These are phyloP conservation scores for Leptarthrus brevirostris DNA, from an alignment of 2,888 invertebrate genomes.

Conservation along the genomic window DNA sequence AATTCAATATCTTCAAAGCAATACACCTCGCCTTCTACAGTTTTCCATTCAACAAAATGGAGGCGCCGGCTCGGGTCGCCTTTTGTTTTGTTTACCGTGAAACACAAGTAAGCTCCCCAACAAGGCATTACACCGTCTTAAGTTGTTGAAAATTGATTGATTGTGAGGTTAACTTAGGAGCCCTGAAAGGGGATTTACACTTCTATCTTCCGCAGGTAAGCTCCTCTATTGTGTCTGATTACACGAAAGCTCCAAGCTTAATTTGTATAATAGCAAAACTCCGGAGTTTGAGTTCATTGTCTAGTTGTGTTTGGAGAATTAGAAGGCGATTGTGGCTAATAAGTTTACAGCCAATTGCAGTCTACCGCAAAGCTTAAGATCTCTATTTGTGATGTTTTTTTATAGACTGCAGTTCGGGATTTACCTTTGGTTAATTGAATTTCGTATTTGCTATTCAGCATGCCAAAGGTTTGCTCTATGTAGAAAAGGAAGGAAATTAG, in stretches of 20 bases:
- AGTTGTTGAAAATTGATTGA: constrained; percentile 53
- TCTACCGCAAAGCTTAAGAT: too few species aligned
- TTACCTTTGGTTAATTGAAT: too few species aligned
- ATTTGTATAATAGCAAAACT: constrained; percentile 7
- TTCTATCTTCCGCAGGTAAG: constrained; percentile 47
- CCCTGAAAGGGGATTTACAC: constrained; percentile 51
- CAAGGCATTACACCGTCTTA: constrained; percentile 52
- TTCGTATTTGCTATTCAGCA: too few species aligned
- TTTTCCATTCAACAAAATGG: constrained; percentile 2
- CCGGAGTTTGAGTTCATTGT: not conserved
- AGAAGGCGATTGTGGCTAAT: too few species aligned
- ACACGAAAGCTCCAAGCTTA: constrained; percentile 20
- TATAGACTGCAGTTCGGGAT: too few species aligned
- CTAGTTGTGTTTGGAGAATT: not conserved
- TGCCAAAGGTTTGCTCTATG: too few species aligned
- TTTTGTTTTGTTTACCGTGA: constrained; percentile 52
- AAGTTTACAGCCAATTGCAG: too few species aligned
- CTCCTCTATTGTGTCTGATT: constrained; percentile 32
- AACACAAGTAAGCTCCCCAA: constrained; percentile 48
- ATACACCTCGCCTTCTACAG: constrained; percentile 14
- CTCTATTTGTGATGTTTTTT: too few species aligned
- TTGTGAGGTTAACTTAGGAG: constrained; percentile 52
- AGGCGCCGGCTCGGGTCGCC: constrained; percentile 37
- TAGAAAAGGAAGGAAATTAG: too few species aligned
- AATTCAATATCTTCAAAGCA: constrained; percentile 47